Percentiles rank a stretch among this genome's conserved stretches.
These are phyloP conservation scores for Ascidia mentula DNA, from an alignment of 23 tunicate species.

Conservation along the genomic window DNA sequence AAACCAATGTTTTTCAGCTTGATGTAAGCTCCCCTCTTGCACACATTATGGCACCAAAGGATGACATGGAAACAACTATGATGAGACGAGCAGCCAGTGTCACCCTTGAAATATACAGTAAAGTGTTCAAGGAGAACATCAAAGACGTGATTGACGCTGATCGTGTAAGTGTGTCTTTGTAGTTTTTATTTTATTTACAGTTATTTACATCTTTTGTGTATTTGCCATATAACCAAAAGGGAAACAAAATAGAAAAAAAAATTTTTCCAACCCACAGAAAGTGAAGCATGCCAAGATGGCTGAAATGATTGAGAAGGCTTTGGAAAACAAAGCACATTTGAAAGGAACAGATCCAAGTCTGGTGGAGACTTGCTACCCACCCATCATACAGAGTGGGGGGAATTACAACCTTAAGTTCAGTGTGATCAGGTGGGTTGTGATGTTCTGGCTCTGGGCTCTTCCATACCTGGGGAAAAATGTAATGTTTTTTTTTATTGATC, in stretches of 20 bases:
- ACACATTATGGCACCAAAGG: conserved; percentile 83
- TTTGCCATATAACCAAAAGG: too few relatives aligned
- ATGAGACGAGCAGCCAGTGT: conserved; percentile 79
- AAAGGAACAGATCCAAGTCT: conserved; percentile 79
- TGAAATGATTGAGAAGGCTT: conserved; percentile 78
- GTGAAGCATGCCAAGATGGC: conserved; percentile 86
- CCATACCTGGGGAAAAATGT: too few relatives aligned
- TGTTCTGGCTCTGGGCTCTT: too few relatives aligned
- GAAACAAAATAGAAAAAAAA: too few relatives aligned
- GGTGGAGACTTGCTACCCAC: conserved; percentile 96
- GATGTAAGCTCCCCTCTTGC: conserved; percentile 69
- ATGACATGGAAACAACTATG: conserved; percentile 67
- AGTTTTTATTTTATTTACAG: not conserved
- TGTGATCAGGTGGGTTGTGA: conserved; percentile 70
- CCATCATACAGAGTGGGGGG: conserved; percentile 97
- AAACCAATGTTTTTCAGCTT: conserved; percentile 52
- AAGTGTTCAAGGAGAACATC: conserved; percentile 88
- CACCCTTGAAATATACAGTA: conserved; percentile 88
- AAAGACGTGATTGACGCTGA: conserved; percentile 97
- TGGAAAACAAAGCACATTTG: conserved; percentile 70
- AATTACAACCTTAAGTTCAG: conserved; percentile 77
- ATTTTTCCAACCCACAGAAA: conserved; percentile 38
- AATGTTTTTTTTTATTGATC: too few relatives aligned
- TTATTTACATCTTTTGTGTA: too few relatives aligned
- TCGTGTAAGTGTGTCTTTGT: conserved; percentile 37